phyloP scores from a whole-genome alignment of 2,113 vertebrate species.

The Neogale vison region DNA sequence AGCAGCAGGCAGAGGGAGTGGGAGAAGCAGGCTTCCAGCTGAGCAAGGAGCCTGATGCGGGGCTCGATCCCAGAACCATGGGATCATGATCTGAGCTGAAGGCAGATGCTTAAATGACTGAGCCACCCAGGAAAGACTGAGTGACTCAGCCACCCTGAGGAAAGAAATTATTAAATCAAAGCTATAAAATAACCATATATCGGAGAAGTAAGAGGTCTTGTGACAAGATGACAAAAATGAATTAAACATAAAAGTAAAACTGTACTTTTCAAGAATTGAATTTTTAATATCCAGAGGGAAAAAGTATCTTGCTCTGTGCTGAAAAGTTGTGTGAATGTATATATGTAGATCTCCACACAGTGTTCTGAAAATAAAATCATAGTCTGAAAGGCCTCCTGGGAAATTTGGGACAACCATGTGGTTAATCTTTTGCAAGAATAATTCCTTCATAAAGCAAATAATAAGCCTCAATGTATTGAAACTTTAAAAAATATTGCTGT shows the following conservation, averaged over 20 bases:
- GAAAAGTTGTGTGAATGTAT: not conserved
- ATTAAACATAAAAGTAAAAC: not conserved
- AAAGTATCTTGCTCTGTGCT: not conserved
- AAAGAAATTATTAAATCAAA: not conserved
- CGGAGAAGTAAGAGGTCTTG: not conserved
- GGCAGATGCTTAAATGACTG: no score
- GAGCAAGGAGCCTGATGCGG: no score
- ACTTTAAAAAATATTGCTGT: not conserved
- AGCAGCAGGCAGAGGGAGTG: no score
- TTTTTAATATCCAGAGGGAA: constrained; percentile 10
- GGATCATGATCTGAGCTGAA: no score
- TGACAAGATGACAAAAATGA: not conserved
- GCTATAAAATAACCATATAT: not conserved
- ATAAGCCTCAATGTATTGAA: not conserved
- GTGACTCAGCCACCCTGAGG: not conserved
- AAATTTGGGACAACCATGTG: not conserved
- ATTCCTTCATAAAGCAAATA: not conserved
- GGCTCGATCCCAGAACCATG: no score
- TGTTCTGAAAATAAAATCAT: not conserved
- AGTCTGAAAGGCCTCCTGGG: not conserved
- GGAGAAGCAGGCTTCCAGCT: no score
- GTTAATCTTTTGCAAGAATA: not conserved
- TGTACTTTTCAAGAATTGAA: not conserved
- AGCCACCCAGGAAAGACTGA: no score
- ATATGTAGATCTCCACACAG: not conserved